Evolutionary conservation across 1,140 invertebrate species (phyloP).

Genomic region (Aradophagus sp.): DNA sequence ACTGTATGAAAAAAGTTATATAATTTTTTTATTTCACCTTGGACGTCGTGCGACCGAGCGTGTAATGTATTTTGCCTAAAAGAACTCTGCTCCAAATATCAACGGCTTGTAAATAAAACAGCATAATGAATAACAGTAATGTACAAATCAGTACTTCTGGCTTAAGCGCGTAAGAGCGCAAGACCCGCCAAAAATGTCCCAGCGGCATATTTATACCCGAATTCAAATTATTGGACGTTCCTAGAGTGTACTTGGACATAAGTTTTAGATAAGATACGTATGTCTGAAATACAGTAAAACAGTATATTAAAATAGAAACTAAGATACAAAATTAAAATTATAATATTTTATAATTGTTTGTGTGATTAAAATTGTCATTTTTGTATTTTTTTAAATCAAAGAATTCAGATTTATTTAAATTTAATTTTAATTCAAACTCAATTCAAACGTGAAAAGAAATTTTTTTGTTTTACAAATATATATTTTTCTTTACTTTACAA

Average conservation of each 20-base stretch:
- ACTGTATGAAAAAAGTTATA: constrained; percentile 3
- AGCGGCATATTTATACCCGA: constrained; percentile 75
- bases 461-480: too few species aligned
- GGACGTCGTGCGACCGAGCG: constrained; percentile 77
- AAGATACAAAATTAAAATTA: too few species aligned
- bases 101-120: constrained; percentile 85
- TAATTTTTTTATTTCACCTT: constrained; percentile 62
- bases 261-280: constrained; percentile 89
- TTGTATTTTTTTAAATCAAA: too few species aligned
- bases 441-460: too few species aligned
- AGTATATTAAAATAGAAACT: not conserved
- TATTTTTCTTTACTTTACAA: too few species aligned
- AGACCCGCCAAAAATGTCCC: constrained; percentile 82
- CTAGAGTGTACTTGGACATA: constrained; percentile 84
- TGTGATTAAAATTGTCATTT: too few species aligned
- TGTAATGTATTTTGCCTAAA: constrained; percentile 82
- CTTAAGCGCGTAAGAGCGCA: constrained; percentile 83
- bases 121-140: constrained; percentile 79
- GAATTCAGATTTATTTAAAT: too few species aligned
- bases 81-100: constrained; percentile 86
- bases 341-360: too few species aligned
- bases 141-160: constrained; percentile 83
- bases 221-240: constrained; percentile 79
- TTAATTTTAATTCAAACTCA: too few species aligned
- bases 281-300: constrained; percentile 70